Base-by-base conservation (phyloP, 2,797 vertebrate species). In the Periophthalmus magnuspinnatus region DNA sequence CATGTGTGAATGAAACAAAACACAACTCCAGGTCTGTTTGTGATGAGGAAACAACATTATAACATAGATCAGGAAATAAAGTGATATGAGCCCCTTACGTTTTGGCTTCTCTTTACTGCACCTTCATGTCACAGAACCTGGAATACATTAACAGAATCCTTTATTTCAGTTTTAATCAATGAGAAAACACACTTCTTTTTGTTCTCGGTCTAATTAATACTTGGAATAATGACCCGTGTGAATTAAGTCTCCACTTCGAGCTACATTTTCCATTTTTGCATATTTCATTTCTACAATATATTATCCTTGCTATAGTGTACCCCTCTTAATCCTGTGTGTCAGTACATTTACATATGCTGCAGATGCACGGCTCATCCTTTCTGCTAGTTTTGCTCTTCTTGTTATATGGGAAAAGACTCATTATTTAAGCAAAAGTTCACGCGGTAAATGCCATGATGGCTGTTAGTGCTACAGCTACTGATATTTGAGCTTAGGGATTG, bases 191-290 rank as follows among this genome's bases (percentile, higher is more conserved):
- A 71, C 63, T 65, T 67, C 63, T 48, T 91, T 76, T 84, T 87
- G 85, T 90, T 93, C 88, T 87, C 88, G 85, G 81, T 70, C 79
- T 81, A 87, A 92, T 92, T 91, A 90, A 88, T 82, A 72, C 69
- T 47, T 65, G 57, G 76, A 75, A 84, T 89, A 87, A 83, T 87
- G 82, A 82, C 81, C 79, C 82, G 71, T 75, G 73, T 88, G 71
- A 73, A 81, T 88, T 84, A 10, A 41, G 13, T 41, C 2, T 87
- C 67, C 21, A 79, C 81, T 87, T 56, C 36, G 11, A 82, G 82
- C 80, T 61, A 54, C 68, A 71, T 83, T 84, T 57, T 71, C 47
- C 60, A 67, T 65, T 14, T 16, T 82, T 71, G 55, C 60, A 67
- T 64, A 73, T 67, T 59, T 71, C 52, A 72, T 71, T 72, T 38